Evolutionary conservation across 2,113 vertebrate species (phyloP).

Genomic region (Peromyscus maniculatus): DNA sequence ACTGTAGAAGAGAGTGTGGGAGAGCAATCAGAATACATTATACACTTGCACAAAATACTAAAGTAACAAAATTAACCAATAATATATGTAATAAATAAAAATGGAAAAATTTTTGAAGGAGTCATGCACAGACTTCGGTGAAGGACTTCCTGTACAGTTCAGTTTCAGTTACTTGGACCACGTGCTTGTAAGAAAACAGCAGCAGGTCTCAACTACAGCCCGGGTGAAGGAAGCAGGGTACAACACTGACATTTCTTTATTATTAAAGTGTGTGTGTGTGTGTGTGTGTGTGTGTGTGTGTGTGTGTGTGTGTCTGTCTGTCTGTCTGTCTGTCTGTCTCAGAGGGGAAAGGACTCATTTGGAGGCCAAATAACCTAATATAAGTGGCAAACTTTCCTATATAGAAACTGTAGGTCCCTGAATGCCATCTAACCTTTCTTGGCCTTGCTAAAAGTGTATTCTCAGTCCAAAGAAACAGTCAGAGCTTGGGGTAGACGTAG

Average conservation of each 20-base stretch:
- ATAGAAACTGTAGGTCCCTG: too few species aligned
- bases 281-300: background rate
- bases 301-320: too few species aligned
- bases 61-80: background rate
- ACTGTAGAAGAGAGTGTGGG: background rate
- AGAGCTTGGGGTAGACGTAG: background rate
- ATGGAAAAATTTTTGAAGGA: background rate
- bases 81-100: background rate
- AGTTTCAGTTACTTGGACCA: background rate
- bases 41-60: background rate
- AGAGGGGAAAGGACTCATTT: background rate
- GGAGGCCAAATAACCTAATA: background rate
- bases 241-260: background rate
- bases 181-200: background rate
- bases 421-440: background rate
- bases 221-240: background rate
- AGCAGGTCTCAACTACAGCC: background rate
- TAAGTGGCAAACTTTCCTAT: background rate
- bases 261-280: background rate
- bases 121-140: fast-evolving
- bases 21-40: background rate
- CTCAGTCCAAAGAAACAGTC: background rate
- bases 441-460: background rate
- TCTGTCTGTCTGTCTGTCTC: too few species aligned
- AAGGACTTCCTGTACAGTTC: background rate